Evolutionary conservation across 2,888 invertebrate genomes (phyloP).

Genomic region (Oasisia sp.): DNA sequence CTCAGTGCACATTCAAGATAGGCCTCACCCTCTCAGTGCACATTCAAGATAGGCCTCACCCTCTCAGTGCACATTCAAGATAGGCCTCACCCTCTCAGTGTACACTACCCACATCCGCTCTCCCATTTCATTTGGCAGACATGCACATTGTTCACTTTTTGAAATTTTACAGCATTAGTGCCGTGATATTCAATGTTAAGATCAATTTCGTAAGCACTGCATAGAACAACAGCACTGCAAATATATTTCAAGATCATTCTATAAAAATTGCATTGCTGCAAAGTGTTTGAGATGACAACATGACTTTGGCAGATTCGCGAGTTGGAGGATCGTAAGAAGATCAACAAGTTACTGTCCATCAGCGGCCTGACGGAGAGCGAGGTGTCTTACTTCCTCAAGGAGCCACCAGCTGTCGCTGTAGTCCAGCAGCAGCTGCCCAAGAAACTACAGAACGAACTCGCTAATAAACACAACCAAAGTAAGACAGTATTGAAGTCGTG

Average conservation of each 20-base stretch:
- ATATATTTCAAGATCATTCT: not conserved
- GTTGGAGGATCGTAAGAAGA: slow-evolving; percentile 66
- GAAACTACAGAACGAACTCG: slow-evolving; percentile 36
- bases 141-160: too few species aligned
- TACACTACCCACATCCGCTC: too few species aligned
- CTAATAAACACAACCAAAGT: slow-evolving; percentile 25
- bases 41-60: too few species aligned
- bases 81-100: too few species aligned
- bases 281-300: not conserved
- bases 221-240: not conserved
- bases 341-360: slow-evolving; percentile 63
- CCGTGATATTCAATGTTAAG: not conserved
- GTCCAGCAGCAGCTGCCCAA: slow-evolving; percentile 52
- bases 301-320: slow-evolving; percentile 57
- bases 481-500: not conserved
- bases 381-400: slow-evolving; percentile 66
- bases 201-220: too few species aligned
- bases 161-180: too few species aligned
- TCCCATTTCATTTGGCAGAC: too few species aligned
- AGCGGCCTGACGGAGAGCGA: slow-evolving; percentile 63
- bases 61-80: not conserved
- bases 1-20: not conserved
- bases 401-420: slow-evolving; percentile 64
- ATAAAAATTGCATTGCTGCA: not conserved
- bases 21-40: too few species aligned